Base-by-base conservation (phyloP, 2,888 invertebrate genomes). In the Thymelicus lineola region DNA sequence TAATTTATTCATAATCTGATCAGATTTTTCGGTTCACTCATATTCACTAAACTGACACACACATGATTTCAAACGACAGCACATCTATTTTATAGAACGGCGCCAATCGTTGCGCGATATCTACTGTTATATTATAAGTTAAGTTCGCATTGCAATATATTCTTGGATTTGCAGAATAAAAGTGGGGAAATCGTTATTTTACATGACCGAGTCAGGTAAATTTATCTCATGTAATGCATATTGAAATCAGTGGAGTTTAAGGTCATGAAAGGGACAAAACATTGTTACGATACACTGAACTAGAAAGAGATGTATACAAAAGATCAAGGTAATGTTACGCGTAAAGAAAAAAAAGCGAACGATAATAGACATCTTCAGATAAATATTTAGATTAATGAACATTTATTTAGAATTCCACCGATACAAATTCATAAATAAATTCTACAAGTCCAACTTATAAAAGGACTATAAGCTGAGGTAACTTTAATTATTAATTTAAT, bases 191-290 rank as follows among this genome's bases (percentile, higher is more conserved):
- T 9, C 55, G 14, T 55, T 28, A 55, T 35, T 28, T 55, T 55
- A 55, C 55, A 35, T 35, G 55, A 55, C 55, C 28, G 14, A 14
- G n/a, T 61, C 46, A 61, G 58, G 17, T 57, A 50, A 73, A 74
- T 72, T 74, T 74, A 76, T 81, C 77, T 79, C 77, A 71, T 76
- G 75, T 76, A 70, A 71, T 74, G 68, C 73, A 73, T 71, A 71
- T 76, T 78, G 77, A 83, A 81, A 81, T 81, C 81, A 80, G 81
- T 79, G 79, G 80, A 86, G 89, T 90, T 90, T 90, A 90, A 91
- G 90, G 90, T 91, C 89, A 90, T 79, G 83, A 86, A 82, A 83
- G 80, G 79, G 87, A 88, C 74, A 73, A 77, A 76, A 75, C 65
- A 79, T 12, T 75, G 71, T 71, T 72, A 71, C 45, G 73, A 72